phyloP scores from a whole-genome alignment of 2,113 vertebrate genomes.

The Astatotilapia flaviijosephi region DNA sequence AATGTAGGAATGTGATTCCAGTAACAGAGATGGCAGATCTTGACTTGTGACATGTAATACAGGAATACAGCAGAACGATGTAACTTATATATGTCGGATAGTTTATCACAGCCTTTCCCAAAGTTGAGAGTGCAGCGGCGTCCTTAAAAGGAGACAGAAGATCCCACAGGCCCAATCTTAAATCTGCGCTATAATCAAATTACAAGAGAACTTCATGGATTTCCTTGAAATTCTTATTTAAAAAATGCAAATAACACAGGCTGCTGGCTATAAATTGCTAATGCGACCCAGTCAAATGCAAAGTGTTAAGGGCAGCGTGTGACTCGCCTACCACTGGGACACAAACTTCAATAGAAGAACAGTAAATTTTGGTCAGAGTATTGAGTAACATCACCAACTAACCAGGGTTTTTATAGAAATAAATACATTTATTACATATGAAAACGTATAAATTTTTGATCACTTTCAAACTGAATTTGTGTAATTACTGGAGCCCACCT shows the following conservation, averaged over 20 bases:
- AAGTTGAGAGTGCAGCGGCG: neutral
- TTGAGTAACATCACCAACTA: neutral
- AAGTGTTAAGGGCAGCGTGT: neutral
- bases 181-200: neutral
- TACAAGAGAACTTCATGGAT: neutral
- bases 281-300: neutral
- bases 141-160: neutral
- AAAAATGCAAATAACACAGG: neutral
- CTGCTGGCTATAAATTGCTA: neutral
- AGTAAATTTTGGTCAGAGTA: neutral
- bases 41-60: neutral
- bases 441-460: accelerated
- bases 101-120: neutral
- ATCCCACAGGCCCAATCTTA: neutral
- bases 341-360: neutral
- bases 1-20: neutral
- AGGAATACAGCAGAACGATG: neutral
- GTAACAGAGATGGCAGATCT: neutral
- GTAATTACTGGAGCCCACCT: neutral
- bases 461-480: neutral
- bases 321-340: neutral
- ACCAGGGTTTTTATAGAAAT: neutral
- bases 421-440: neutral
- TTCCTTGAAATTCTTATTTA: neutral
- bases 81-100: neutral